Percentiles rank a stretch among this genome's conserved stretches.
phyloP scores from a whole-genome alignment of 2,797 vertebrate species.

The Fundulus diaphanus region DNA sequence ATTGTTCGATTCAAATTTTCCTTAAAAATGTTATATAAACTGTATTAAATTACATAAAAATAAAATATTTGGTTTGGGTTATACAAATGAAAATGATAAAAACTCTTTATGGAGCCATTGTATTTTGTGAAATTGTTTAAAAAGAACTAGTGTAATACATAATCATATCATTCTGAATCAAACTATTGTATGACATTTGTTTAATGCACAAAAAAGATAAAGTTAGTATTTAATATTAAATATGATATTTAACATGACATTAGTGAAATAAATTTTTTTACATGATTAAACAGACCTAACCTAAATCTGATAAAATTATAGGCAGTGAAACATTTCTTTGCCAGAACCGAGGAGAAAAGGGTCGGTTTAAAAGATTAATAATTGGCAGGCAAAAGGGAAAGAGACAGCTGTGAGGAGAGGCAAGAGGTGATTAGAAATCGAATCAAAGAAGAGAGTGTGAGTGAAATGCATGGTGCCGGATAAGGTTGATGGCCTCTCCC shows the following conservation, averaged over 20 bases:
- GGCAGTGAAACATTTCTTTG: neutral
- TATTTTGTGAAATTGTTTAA: neutral
- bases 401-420: constrained; percentile 12
- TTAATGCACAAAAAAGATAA: neutral
- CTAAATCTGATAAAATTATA: neutral
- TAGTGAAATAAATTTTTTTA: neutral
- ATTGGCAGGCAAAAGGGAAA: neutral
- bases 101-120: neutral
- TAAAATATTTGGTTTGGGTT: neutral
- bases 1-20: neutral
- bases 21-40: neutral
- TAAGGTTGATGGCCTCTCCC: constrained; percentile 57
- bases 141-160: neutral
- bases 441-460: constrained; percentile 10
- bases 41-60: neutral
- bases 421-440: constrained; percentile 31
- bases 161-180: neutral
- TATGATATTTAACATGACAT: neutral
- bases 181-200: neutral
- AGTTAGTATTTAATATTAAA: neutral
- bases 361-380: neutral
- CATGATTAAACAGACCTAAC: neutral
- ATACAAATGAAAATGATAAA: neutral
- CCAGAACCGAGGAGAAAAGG: neutral
- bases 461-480: constrained; percentile 33